A percentile compares a stretch with the other conserved stretches of the same genome.
Evolutionary conservation across 1,140 invertebrate species (phyloP).

Genomic region (Drosophila melanogaster): Release_6_plus_ISO1_MT NT_037436.4:7975501-7976000

Average conservation of each 20-base stretch:
- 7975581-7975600: too few relatives aligned
- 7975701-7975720: not conserved
- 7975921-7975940: constrained; percentile 68
- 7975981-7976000: constrained; percentile 47
- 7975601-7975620: too few relatives aligned
- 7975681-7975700: constrained; percentile 1
- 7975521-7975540: too few relatives aligned
- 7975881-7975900: constrained; percentile 9
- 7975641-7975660: too few relatives aligned
- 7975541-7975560: too few relatives aligned
- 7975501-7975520: too few relatives aligned
- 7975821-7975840: constrained; percentile 60
- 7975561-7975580: too few relatives aligned
- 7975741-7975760: not conserved
- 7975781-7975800: constrained; percentile 70
- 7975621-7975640: too few relatives aligned
- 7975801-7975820: constrained; percentile 65
- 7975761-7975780: constrained; percentile 60
- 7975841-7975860: constrained; percentile 64
- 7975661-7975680: not conserved
- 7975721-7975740: too few relatives aligned
- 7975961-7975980: constrained; percentile 4
- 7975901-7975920: constrained; percentile 44
- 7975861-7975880: constrained; percentile 39
- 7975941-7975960: constrained; percentile 30